These are phyloP conservation scores for Ceratitis capitata DNA, from an alignment of 1,140 invertebrate genomes.

Conservation along the genomic window DNA sequence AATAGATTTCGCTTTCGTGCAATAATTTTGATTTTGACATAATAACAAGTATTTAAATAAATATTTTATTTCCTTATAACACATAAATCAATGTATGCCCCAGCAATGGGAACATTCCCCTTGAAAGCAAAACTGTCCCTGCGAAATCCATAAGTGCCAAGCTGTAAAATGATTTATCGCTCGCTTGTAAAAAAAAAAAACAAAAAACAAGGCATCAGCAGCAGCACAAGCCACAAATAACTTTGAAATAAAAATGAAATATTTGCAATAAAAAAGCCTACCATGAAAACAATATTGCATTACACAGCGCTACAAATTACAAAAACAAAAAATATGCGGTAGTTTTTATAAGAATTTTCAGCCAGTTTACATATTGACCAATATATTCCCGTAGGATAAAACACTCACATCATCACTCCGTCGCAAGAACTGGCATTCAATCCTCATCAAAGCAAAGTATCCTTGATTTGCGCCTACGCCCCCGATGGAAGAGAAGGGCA, in stretches of 20 bases:
- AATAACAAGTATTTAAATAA: not conserved
- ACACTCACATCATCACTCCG: too few relatives aligned
- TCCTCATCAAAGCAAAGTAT: too few relatives aligned
- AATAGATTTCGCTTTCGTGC: not conserved
- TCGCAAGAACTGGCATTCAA: too few relatives aligned
- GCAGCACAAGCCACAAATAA: not conserved
- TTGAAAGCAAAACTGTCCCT: too few relatives aligned
- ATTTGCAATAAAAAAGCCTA: not conserved
- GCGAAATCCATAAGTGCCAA: not conserved
- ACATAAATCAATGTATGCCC: not conserved
- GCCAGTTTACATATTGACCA: too few relatives aligned
- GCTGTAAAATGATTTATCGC: conserved; percentile 1
- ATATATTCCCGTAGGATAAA: too few relatives aligned
- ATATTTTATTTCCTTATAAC: not conserved
- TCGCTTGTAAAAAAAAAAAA: not conserved
- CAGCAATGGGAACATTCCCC: not conserved
- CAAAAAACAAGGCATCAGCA: not conserved
- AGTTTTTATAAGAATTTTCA: too few relatives aligned
- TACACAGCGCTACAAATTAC: too few relatives aligned
- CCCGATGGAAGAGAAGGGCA: too few relatives aligned
- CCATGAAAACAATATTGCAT: too few relatives aligned
- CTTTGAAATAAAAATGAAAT: not conserved
- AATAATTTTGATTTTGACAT: not conserved
- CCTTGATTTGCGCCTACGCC: too few relatives aligned
- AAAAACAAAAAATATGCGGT: too few relatives aligned